phyloP scores from a whole-genome alignment of 1,140 invertebrate species.

The Drosophila murphyi region DNA sequence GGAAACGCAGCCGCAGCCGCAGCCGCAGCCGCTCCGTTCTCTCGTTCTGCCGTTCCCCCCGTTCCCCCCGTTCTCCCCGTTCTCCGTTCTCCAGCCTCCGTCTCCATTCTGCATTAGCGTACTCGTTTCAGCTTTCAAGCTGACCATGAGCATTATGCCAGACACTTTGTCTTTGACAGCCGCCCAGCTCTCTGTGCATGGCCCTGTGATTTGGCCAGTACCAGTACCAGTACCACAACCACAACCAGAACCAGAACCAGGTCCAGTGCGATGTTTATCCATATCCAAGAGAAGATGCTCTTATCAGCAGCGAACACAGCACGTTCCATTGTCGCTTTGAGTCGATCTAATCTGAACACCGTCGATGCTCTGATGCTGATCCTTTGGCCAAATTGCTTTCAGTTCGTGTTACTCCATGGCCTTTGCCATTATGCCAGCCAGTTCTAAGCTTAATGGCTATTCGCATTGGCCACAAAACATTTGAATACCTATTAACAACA shows the following conservation, averaged over 20 bases:
- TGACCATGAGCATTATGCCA: conserved; percentile 76
- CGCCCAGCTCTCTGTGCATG: conserved; percentile 6
- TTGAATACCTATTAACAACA: neutral
- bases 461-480: conserved; percentile 32
- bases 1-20: conserved; percentile 58
- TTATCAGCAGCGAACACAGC: conserved; percentile 74
- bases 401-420: neutral
- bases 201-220: too few species aligned
- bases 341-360: conserved; percentile 67
- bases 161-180: conserved; percentile 81
- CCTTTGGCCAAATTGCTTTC: conserved; percentile 12
- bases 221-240: too few species aligned
- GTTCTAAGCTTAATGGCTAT: conserved; percentile 45
- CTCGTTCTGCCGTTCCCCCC: too few species aligned
- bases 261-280: conserved; percentile 28
- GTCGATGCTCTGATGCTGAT: conserved; percentile 15
- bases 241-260: neutral
- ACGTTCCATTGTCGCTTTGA: conserved; percentile 75
- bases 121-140: conserved; percentile 75
- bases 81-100: neutral
- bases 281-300: conserved; percentile 44
- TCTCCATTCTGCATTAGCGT: conserved; percentile 8
- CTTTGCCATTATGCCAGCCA: neutral
- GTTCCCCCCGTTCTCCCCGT: neutral
- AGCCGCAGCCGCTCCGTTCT: neutral